Evolutionary conservation across 2,113 vertebrate genomes (phyloP).

Genomic region (Loxodonta africana): DNA sequence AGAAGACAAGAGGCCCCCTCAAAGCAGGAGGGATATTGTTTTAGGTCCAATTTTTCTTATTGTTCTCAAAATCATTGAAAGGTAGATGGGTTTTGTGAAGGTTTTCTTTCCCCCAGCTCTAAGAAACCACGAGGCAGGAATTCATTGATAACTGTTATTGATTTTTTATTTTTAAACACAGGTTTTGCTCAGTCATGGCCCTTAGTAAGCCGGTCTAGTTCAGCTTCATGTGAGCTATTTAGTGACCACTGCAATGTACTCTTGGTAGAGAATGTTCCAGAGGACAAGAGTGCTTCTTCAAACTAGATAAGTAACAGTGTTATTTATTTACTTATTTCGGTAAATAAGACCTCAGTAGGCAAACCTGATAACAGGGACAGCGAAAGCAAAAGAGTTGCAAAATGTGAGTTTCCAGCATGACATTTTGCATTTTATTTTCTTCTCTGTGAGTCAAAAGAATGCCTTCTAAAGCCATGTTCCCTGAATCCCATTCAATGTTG

Average conservation of each 20-base stretch:
- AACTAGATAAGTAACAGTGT: constrained; percentile 58
- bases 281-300: constrained; percentile 63
- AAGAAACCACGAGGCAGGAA: constrained; percentile 89
- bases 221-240: constrained; percentile 87
- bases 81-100: constrained; percentile 88
- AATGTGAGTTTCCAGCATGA: constrained; percentile 44
- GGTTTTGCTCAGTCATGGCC: constrained; percentile 88
- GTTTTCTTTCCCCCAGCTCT: constrained; percentile 88
- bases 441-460: constrained; percentile 36
- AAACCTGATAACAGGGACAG: not conserved
- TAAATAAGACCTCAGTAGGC: constrained; percentile 31
- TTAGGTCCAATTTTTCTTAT: constrained; percentile 92
- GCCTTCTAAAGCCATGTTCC: constrained; percentile 28
- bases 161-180: constrained; percentile 83
- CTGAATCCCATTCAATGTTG: constrained; percentile 20
- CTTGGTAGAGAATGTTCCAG: constrained; percentile 45
- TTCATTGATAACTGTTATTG: constrained; percentile 91
- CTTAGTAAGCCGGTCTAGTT: constrained; percentile 88
- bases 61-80: constrained; percentile 93
- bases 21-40: constrained; percentile 94
- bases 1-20: constrained; percentile 94
- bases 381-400: not conserved
- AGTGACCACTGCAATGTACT: constrained; percentile 78
- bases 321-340: not conserved
- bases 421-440: constrained; percentile 51